Evolutionary conservation across 2,888 invertebrate genomes (phyloP).

Genomic region (Chrysotoxum bicinctum): DNA sequence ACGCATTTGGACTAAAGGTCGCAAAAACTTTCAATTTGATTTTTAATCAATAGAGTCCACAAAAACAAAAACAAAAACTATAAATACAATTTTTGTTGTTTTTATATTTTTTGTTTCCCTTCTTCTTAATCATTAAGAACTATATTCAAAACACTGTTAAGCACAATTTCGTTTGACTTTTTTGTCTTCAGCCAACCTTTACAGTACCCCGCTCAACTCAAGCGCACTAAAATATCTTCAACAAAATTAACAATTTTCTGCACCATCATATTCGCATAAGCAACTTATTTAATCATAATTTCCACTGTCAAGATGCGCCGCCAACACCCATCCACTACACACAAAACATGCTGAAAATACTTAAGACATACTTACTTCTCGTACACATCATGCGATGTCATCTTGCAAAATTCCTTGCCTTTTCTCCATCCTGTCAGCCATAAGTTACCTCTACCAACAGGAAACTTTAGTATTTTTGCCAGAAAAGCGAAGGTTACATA

Average conservation of each 20-base stretch:
- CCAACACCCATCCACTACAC: neutral
- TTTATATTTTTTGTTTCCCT: too few relatives aligned
- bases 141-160: too few relatives aligned
- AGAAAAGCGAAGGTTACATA: neutral
- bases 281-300: neutral
- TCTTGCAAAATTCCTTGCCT: neutral
- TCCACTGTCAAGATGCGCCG: neutral
- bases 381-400: neutral
- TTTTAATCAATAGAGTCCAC: too few relatives aligned
- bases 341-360: neutral
- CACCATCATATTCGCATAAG: neutral
- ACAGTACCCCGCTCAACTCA: neutral
- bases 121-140: too few relatives aligned
- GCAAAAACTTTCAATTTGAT: too few relatives aligned
- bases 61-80: too few relatives aligned
- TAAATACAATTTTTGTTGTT: too few relatives aligned
- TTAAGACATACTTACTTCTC: too few relatives aligned
- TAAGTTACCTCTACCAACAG: slow-evolving; percentile 7
- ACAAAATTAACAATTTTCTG: neutral
- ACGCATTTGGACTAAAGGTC: too few relatives aligned
- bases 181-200: too few relatives aligned
- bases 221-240: neutral
- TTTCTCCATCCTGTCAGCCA: neutral
- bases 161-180: too few relatives aligned
- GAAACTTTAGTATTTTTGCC: neutral